Evolutionary conservation across 2,113 vertebrate genomes (phyloP).

Genomic region (Tinamus guttatus): DNA sequence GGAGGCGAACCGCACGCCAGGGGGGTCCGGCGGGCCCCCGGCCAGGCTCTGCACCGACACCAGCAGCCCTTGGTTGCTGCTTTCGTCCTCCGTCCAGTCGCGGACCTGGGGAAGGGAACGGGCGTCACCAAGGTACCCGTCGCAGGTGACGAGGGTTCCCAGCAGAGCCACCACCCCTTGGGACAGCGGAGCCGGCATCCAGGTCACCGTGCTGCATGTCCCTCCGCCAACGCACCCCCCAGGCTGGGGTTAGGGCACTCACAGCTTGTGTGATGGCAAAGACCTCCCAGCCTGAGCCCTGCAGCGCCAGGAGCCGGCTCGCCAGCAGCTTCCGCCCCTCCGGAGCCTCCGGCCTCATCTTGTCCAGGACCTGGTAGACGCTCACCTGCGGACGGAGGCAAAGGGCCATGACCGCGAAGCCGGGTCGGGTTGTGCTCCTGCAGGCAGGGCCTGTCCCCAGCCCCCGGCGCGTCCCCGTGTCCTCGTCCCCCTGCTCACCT

Average conservation of each 20-base stretch:
- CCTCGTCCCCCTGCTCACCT: conserved; percentile 69
- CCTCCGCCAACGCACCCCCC: neutral
- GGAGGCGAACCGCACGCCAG: conserved; percentile 82
- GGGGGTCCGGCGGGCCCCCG: conserved; percentile 67
- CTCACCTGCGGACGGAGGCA: conserved; percentile 78
- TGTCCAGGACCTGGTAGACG: conserved; percentile 85
- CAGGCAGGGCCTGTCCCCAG: neutral
- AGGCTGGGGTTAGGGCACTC: conserved; percentile 46
- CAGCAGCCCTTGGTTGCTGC: conserved; percentile 84
- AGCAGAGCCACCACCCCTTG: neutral
- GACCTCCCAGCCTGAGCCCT: conserved; percentile 89
- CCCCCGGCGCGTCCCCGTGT: too few relatives aligned
- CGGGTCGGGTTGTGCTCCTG: accelerated
- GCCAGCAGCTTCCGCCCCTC: conserved; percentile 83
- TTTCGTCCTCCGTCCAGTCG: conserved; percentile 83
- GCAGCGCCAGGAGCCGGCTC: conserved; percentile 82
- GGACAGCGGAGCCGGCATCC: too few relatives aligned
- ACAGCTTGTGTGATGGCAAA: conserved; percentile 90
- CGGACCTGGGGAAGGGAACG: conserved; percentile 78
- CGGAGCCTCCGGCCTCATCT: conserved; percentile 50
- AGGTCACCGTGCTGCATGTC: too few relatives aligned
- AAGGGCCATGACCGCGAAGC: neutral
- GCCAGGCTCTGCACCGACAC: conserved; percentile 78
- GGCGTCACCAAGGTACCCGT: accelerated
- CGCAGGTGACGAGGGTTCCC: neutral